These are phyloP conservation scores for Sphaerophoria rueppellii DNA, from an alignment of 2,888 invertebrate genomes.

Conservation along the genomic window DNA sequence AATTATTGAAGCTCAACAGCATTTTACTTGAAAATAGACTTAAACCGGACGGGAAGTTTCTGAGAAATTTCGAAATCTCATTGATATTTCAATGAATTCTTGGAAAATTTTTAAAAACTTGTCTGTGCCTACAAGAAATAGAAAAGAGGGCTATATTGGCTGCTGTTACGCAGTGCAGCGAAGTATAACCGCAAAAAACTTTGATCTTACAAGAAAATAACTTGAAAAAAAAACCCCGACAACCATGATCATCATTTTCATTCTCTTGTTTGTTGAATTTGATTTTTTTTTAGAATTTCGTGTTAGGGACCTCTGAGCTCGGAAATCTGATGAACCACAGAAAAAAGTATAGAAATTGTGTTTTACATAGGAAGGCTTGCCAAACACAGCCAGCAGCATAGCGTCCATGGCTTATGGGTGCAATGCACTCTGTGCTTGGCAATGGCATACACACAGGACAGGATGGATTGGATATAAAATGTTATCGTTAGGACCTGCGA, in stretches of 20 bases:
- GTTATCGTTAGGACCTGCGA: slow-evolving; percentile 39
- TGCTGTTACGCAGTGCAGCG: too few relatives aligned
- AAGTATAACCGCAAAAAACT: slow-evolving; percentile 29
- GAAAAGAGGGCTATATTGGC: slow-evolving; percentile 51
- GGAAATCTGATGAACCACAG: slow-evolving; percentile 68
- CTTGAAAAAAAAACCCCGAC: slow-evolving; percentile 40
- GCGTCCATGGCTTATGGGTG: slow-evolving; percentile 39
- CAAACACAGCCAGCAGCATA: slow-evolving; percentile 9
- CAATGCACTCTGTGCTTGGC: slow-evolving; percentile 59
- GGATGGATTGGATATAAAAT: slow-evolving; percentile 42
- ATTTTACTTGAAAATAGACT: too few relatives aligned
- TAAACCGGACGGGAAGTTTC: background rate
- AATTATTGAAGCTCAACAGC: too few relatives aligned
- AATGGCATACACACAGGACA: slow-evolving; percentile 6
- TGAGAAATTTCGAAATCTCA: slow-evolving; percentile 1
- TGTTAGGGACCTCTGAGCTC: slow-evolving; percentile 39
- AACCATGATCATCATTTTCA: slow-evolving; percentile 8
- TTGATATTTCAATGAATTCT: too few relatives aligned
- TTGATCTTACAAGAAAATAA: slow-evolving; percentile 17
- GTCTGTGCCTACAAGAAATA: slow-evolving; percentile 54
- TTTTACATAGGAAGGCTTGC: slow-evolving; percentile 31
- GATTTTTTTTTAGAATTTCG: slow-evolving; percentile 57
- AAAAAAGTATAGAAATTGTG: slow-evolving; percentile 39
- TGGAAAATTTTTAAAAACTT: slow-evolving; percentile 42
- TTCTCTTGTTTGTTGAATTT: slow-evolving; percentile 37